phyloP scores from a whole-genome alignment of 2,797 vertebrate species.

The Poecilia picta region DNA sequence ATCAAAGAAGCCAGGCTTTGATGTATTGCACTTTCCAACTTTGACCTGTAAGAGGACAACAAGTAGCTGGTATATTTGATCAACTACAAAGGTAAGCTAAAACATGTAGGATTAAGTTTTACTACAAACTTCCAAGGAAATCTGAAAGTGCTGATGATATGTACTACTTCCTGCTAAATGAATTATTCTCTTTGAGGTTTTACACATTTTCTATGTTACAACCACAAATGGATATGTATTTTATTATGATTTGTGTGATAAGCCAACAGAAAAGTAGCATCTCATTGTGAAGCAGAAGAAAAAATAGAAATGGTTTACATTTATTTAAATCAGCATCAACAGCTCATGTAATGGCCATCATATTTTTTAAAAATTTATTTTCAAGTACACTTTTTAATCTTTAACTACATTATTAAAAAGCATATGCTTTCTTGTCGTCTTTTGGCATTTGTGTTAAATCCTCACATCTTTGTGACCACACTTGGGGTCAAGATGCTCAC shows the following conservation, averaged over 20 bases:
- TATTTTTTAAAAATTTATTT: background rate
- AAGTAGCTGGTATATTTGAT: background rate
- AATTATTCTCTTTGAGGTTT: background rate
- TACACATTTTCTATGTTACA: background rate
- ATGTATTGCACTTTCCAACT: constrained; percentile 91
- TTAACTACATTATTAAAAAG: background rate
- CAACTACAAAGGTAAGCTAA: background rate
- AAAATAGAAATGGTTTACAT: background rate
- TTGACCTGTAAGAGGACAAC: constrained; percentile 84
- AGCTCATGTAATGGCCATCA: background rate
- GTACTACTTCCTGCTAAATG: background rate
- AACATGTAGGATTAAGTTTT: background rate
- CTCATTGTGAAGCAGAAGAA: background rate
- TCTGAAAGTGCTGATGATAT: background rate
- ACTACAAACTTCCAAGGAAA: background rate
- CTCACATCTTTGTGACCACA: background rate
- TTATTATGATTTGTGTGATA: background rate
- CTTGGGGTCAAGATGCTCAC: background rate
- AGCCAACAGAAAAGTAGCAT: background rate
- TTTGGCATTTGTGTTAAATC: background rate
- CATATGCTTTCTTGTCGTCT: background rate
- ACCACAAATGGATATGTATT: background rate
- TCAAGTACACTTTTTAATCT: background rate
- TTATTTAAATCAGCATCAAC: background rate
- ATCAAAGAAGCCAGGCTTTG: constrained; percentile 96